phyloP scores from a whole-genome alignment of 2,888 invertebrate genomes.

The Ferdinandea cuprea region DNA sequence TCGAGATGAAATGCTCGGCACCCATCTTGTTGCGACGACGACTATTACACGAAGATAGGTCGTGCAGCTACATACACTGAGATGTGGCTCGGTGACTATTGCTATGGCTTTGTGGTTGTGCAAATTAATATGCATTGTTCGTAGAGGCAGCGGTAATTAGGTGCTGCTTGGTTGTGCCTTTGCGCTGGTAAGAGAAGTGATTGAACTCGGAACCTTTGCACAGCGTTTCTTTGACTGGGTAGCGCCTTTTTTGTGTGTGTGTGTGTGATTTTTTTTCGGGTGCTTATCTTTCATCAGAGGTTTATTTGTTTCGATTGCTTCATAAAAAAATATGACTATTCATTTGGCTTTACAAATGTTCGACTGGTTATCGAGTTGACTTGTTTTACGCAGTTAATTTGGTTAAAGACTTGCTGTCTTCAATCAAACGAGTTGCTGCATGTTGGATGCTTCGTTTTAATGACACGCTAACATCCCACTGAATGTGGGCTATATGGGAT shows the following conservation, averaged over 20 bases:
- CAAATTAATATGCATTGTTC: constrained; percentile 30
- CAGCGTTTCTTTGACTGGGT: neutral
- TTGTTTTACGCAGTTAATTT: too few relatives aligned
- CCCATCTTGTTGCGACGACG: constrained; percentile 3
- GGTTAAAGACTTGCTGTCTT: too few relatives aligned
- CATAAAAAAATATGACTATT: too few relatives aligned
- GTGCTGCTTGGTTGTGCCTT: constrained; percentile 11
- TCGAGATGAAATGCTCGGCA: neutral
- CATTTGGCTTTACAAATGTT: too few relatives aligned
- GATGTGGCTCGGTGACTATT: neutral
- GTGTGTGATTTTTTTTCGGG: neutral
- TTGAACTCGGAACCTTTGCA: constrained; percentile 27
- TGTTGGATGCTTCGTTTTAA: too few relatives aligned
- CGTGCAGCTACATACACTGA: neutral
- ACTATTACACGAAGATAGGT: constrained; percentile 9
- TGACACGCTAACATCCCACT: too few relatives aligned
- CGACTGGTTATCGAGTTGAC: too few relatives aligned
- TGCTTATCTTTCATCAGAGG: too few relatives aligned
- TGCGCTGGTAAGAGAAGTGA: constrained; percentile 21
- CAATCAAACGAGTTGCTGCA: too few relatives aligned
- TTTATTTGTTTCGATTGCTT: too few relatives aligned
- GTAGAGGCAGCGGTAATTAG: constrained; percentile 2
- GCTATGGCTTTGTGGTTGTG: constrained; percentile 3
- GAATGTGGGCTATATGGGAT: too few relatives aligned
- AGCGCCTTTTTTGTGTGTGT: too few relatives aligned